Conservation (phyloP, 2,888 invertebrate species). For the Cepaea hortensis region DNA sequence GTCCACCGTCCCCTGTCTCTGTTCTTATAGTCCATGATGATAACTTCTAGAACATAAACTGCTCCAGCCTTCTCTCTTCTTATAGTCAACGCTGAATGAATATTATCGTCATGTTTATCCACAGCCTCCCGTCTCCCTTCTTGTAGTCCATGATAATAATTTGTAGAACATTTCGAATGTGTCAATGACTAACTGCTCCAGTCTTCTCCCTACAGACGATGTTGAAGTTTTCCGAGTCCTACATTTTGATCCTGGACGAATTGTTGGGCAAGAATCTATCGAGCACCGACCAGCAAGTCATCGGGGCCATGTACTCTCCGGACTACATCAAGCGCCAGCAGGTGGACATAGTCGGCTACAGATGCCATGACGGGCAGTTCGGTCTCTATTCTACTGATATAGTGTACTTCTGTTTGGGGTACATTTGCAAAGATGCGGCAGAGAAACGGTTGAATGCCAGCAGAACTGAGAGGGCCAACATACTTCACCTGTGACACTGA, state of each 20-base stretch:
- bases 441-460: background rate
- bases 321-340: background rate
- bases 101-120: too few species aligned
- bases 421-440: slow-evolving; percentile 3
- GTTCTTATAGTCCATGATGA: too few species aligned
- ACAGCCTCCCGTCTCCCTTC: too few species aligned
- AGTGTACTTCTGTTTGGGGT: background rate
- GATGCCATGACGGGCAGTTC: background rate
- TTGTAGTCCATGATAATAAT: background rate
- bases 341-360: background rate
- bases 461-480: too few species aligned
- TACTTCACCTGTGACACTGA: too few species aligned
- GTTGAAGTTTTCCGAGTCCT: background rate
- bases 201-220: background rate
- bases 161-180: background rate
- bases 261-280: background rate
- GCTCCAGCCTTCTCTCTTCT: too few species aligned
- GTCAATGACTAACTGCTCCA: background rate
- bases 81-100: too few species aligned
- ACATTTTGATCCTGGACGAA: background rate
- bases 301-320: slow-evolving; percentile 4
- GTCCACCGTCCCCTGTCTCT: too few species aligned
- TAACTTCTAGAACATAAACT: too few species aligned
- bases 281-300: slow-evolving; percentile 3
- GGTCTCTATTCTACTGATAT: background rate